Percentiles rank a stretch among this genome's conserved stretches.
phyloP scores from a whole-genome alignment of 2,888 invertebrate species.

The Drosophila birchii region DNA sequence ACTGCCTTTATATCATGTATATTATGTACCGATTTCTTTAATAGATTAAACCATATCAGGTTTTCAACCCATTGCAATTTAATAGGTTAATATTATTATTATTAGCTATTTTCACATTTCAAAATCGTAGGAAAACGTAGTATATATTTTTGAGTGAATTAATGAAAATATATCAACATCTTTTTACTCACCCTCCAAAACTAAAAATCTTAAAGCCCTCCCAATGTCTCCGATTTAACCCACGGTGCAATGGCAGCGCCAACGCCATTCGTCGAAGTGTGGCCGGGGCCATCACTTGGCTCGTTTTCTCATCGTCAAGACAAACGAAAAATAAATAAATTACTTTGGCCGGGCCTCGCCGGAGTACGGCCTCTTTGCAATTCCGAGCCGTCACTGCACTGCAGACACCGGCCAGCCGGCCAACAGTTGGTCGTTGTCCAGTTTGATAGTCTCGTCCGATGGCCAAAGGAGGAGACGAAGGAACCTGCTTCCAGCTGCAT shows the following conservation, averaged over 20 bases:
- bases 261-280: slow-evolving; percentile 76
- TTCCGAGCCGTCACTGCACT: slow-evolving; percentile 72
- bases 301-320: slow-evolving; percentile 81
- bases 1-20: no score
- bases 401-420: slow-evolving; percentile 67
- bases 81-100: no score
- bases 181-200: background rate
- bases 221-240: background rate
- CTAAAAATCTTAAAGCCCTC: background rate
- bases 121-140: background rate
- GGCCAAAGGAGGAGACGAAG: slow-evolving; percentile 1
- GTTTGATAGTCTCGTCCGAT: slow-evolving; percentile 24
- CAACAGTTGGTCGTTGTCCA: slow-evolving; percentile 49
- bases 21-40: no score
- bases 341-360: slow-evolving; percentile 59
- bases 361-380: slow-evolving; percentile 78
- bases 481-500: slow-evolving; percentile 29
- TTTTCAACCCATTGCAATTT: no score
- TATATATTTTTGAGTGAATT: background rate
- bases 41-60: no score
- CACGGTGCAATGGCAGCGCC: slow-evolving; percentile 40
- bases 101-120: background rate
- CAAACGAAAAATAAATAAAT: slow-evolving; percentile 81
- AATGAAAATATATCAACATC: background rate
- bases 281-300: slow-evolving; percentile 75